Evolutionary conservation across 2,888 invertebrate genomes (phyloP), one percentile per base, ranked within the genome.

Genomic region (Andrena fulva): DNA sequence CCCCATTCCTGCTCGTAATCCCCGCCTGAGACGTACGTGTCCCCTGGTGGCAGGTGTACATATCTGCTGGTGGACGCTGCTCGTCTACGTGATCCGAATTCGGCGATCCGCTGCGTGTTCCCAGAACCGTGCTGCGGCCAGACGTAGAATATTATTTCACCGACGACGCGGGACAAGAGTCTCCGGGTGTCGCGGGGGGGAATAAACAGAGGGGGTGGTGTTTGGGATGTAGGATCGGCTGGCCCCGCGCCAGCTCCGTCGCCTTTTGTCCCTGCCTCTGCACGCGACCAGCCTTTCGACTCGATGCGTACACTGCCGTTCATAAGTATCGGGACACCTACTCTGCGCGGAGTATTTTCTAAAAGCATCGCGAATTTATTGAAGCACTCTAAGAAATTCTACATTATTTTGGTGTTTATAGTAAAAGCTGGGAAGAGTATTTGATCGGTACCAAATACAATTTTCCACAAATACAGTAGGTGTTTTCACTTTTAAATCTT

Each of bases 31-130:
- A 86, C 68, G 84, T 80, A 83, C 85, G 80, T 79, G 77, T 72
- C 67, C 77, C 20, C 48, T 12, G 81, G 87, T 75, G 87, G 89
- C 91, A 91, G 91, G 90, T 91, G 90, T 90, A 91, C 85, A 77
- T 31, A 31, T n/a, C 59, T 27, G 29, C 59, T 27, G 29, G 7
- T 48, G 64, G 4, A 35, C 75, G 60, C 27, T 72, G 82, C 50
- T 69, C 29, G 31, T 54, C 75, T 88, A 91, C 92, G 92, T 92
- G 92, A 90, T 84, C 85, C 84, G 91, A 91, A 91, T 91, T 91
- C 84, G 81, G 80, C 84, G 86, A 85, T 87, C 76, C 80, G 66
- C 33, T 62, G 31, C 59, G 67, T 67, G 80, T 86, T 87, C 87
- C 73, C 78, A 75, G 86, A 85, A 86, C 82, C 54, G 10, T 42